Evolutionary conservation across 2,113 vertebrate species (phyloP), one percentile per base, ranked within the genome.

Genomic region (Spea bombifrons): DNA sequence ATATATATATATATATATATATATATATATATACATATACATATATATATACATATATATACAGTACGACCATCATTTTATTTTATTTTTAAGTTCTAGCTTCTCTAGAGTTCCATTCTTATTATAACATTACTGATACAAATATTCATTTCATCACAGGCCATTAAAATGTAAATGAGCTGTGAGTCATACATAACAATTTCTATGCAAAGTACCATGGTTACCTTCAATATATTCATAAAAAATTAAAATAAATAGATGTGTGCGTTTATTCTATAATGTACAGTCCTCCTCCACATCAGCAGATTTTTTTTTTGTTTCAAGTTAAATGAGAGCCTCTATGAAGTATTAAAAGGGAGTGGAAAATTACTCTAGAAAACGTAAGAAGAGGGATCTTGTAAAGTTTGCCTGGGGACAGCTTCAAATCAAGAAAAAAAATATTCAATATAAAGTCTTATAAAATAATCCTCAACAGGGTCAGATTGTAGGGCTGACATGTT

Each of bases 111-210:
- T 52, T 52, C 9, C 6, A 7, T 52, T 52, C 6, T 52, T 52
- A 52, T 61, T 5, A 61, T 15, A 15, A 61, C 59, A 15, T 47
- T 52, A 53, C 30, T 55, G 68, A 47, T 71, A 5, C 76, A 64
- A 78, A 78, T 53, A 78, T 65, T 71, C 17, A 43, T 71, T 63
- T 55, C 46, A 71, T 78, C 67, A 45, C 57, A 15, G 12, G 71
- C 16, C 76, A 78, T 78, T 71, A 78, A 78, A 71, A 78, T 78
- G 68, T 71, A 78, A 78, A 78, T 78, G 67, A 52, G 59, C 17
- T 45, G 30, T 71, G 76, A 45, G 68, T 52, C 76, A 71, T 59
- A 67, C 55, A 71, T 78, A 71, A 71, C 67, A 78, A 78, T 71
- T 48, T 64, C 59, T 53, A 6, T 43, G 10, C 55, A 64, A 53